Conservation (phyloP, 2,113 vertebrate species). For the Nyctibius bracteatus region DNA sequence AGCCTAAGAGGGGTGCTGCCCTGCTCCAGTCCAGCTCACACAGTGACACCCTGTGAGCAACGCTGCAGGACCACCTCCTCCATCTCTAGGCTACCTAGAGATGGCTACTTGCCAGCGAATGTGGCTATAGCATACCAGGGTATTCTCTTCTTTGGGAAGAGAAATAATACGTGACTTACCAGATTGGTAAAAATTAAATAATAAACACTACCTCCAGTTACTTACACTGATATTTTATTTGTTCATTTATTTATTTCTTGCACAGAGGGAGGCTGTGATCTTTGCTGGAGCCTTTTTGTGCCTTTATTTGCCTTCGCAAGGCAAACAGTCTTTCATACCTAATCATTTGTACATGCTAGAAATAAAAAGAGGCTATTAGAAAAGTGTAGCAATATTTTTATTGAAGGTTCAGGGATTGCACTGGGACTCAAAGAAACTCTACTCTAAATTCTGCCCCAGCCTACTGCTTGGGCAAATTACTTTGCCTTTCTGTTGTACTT, state of each 20-base stretch:
- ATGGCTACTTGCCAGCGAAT: neutral
- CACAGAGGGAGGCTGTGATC: neutral
- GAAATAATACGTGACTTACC: neutral
- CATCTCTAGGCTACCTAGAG: neutral
- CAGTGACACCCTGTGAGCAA: neutral
- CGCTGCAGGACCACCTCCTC: neutral
- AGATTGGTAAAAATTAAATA: neutral
- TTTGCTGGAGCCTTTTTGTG: neutral
- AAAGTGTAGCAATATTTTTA: neutral
- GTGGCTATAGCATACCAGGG: neutral
- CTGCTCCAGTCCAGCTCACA: neutral
- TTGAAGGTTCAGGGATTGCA: neutral
- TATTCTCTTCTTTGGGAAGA: neutral
- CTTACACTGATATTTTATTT: neutral
- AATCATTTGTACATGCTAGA: neutral
- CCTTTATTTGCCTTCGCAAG: neutral
- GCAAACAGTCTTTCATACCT: neutral
- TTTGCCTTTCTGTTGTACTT: neutral
- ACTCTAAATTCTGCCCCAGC: conserved; percentile 9
- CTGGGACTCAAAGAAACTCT: neutral
- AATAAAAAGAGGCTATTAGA: neutral
- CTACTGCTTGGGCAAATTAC: neutral
- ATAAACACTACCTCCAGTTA: neutral
- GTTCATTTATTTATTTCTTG: neutral
- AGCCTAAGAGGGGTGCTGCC: neutral